Base-by-base conservation (phyloP, 1,140 invertebrate genomes). In the Pararge aegeria region DNA sequence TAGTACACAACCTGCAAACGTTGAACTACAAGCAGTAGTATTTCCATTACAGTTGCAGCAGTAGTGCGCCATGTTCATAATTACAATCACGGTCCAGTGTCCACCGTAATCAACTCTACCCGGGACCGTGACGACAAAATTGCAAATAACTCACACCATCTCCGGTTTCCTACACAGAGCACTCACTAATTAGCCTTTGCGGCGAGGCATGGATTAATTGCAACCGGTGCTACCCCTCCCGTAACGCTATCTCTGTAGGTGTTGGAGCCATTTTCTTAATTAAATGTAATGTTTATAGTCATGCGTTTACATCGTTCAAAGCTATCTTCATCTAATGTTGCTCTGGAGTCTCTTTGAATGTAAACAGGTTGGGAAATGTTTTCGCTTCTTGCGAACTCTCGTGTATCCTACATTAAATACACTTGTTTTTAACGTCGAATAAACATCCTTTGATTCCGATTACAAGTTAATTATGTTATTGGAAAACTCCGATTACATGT, bases 121-220 rank as follows among this genome's bases (percentile, higher is more conserved):
- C 49, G 30, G 65, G 20, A 46, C 57, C 59, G 53, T 63, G 68
- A 61, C 67, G 49, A 59, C 55, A 76, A 68, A 74, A 75, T 75
- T 72, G 73, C 75, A 75, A 76, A 80, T 75, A 73, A 64, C 70
- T 77, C 74, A 75, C 69, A 77, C 69, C 74, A 80, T 83, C 75
- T 83, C 83, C 65, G 63, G 76, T 83, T 84, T 78, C 82, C 70
- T 70, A 71, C 73, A 65, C 65, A 65, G 56, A 52, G 70, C 69
- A 61, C 67, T 71, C 71, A 68, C 80, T 85, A 87, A 87, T 85
- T 87, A 87, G 73, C 66, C 63, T 69, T 66, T 65, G 65, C 66
- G 67, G 68, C 62, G 70, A 78, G 76, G 83, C 83, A 74, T 80
- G 78, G 74, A 87, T 84, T 85, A 87, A 87, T 87, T 75, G 74